These are phyloP conservation scores for Knipowitschia caucasica DNA, from an alignment of 2,797 vertebrate species.

Conservation along the genomic window DNA sequence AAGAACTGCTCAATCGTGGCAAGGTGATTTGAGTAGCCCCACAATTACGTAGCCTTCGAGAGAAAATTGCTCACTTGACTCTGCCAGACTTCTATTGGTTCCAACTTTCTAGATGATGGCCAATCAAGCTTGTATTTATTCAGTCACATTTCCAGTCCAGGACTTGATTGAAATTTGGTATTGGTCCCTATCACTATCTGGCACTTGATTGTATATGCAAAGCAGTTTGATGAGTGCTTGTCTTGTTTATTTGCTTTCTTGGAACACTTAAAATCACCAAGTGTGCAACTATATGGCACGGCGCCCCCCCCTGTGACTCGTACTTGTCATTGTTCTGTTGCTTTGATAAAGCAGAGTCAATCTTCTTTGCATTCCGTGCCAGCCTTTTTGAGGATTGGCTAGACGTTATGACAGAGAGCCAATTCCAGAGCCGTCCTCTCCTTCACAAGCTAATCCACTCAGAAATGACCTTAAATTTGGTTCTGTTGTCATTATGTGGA, in stretches of 20 bases:
- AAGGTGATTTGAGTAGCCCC: conserved; percentile 57
- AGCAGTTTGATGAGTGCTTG: conserved; percentile 43
- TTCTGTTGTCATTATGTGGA: conserved; percentile 73
- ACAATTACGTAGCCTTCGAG: conserved; percentile 60
- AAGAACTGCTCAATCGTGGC: conserved; percentile 57
- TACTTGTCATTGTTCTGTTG: conserved; percentile 58
- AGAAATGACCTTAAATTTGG: conserved; percentile 68
- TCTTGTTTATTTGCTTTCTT: conserved; percentile 48
- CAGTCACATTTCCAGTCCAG: conserved; percentile 55
- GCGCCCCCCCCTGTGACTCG: conserved; percentile 40
- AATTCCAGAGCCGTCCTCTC: conserved; percentile 61
- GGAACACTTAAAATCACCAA: conserved; percentile 14
- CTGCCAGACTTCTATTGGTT: conserved; percentile 59
- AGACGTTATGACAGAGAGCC: conserved; percentile 62
- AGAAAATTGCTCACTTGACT: conserved; percentile 60
- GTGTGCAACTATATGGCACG: conserved; percentile 34
- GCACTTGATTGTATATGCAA: conserved; percentile 57
- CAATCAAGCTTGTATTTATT: conserved; percentile 64
- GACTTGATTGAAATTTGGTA: conserved; percentile 59
- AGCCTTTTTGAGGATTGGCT: conserved; percentile 64
- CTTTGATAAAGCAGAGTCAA: conserved; percentile 62
- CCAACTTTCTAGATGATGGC: conserved; percentile 62
- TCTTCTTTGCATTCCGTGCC: conserved; percentile 53
- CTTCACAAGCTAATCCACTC: conserved; percentile 58
- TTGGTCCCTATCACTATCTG: conserved; percentile 49